Percentiles rank a stretch among this genome's conserved stretches.
These are phyloP conservation scores for Meghimatium bilineatum DNA, from an alignment of 2,888 invertebrate genomes.

Conservation along the genomic window DNA sequence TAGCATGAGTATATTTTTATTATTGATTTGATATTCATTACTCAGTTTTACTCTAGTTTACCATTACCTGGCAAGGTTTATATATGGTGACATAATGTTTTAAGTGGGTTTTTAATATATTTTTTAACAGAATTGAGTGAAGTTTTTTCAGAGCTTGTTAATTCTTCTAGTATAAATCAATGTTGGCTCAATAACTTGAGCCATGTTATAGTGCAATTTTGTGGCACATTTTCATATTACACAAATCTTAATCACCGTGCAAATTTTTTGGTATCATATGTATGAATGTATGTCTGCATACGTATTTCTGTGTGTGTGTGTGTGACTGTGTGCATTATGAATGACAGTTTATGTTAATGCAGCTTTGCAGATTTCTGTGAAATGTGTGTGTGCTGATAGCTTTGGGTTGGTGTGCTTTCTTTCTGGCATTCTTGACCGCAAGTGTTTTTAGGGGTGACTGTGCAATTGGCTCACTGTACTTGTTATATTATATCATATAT, in stretches of 20 bases:
- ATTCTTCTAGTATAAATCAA: not conserved
- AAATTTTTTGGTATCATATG: not conserved
- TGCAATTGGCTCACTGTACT: not conserved
- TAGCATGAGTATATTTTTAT: not conserved
- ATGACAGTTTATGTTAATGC: not conserved
- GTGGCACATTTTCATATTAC: not conserved
- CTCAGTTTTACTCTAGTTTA: not conserved
- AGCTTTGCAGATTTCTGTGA: not conserved
- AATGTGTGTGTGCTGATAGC: constrained; percentile 4
- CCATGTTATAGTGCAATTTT: not conserved
- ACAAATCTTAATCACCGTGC: not conserved
- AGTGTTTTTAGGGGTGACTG: not conserved
- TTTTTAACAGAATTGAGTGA: not conserved
- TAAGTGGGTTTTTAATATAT: too few species aligned
- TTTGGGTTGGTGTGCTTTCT: constrained; percentile 10
- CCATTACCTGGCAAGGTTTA: not conserved
- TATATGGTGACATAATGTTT: not conserved
- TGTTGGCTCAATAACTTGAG: not conserved
- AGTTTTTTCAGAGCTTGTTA: not conserved
- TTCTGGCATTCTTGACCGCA: constrained; percentile 5
- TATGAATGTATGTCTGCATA: not conserved
- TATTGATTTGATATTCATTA: not conserved
- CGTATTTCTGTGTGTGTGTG: not conserved
- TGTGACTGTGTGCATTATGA: not conserved
- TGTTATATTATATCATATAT: not conserved